Base-by-base conservation (phyloP, 37 sponge, comb jelly and placozoan species). In the Crambe crambe region DNA sequence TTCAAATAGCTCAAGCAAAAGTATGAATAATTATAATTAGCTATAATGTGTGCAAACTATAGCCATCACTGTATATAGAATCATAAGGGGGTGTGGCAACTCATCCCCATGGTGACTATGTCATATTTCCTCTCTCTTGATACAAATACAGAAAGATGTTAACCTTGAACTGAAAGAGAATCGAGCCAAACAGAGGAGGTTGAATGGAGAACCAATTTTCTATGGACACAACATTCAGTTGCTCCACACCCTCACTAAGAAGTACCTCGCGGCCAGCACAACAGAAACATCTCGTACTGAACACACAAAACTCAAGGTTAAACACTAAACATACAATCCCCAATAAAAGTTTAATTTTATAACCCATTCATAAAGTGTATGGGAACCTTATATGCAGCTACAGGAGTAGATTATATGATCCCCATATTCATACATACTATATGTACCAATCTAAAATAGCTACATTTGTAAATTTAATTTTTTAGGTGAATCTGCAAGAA, bases 281-380 rank as follows among this genome's bases (percentile, higher is more conserved):
- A 64, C 67, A 34, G 38, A 43, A 35, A 89, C 87, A 15, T 93
- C 94, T 8, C 56, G 57, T n/a, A 79, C 86, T 39, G 94, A 93
- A 65, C 85, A 73, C 58, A 89, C 83, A 39, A 89, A 78, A 75
- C 41, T 93, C 38, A 73, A 61, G 72, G 93, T 89, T 30, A 70
- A 54, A 10, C 56, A 18, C 56, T 54, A 54, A 10, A 54, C 56
- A 54, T 54, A 18, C 56, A 54, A 18, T n/a, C n/a, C n/a, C n/a
- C n/a, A n/a, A n/a, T n/a, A n/a, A n/a, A n/a, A n/a, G n/a, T n/a
- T n/a, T n/a, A n/a, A n/a, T n/a, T n/a, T n/a, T n/a, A n/a, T n/a
- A n/a, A n/a, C n/a, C n/a, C n/a, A n/a, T n/a, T n/a, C n/a, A n/a
- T n/a, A n/a, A n/a, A n/a, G n/a, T n/a, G n/a, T n/a, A n/a, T n/a